Percentiles rank a stretch among this genome's conserved stretches.
These are phyloP conservation scores for Phylloscopus trochilus DNA, from an alignment of 2,113 vertebrate species.

Conservation along the genomic window DNA sequence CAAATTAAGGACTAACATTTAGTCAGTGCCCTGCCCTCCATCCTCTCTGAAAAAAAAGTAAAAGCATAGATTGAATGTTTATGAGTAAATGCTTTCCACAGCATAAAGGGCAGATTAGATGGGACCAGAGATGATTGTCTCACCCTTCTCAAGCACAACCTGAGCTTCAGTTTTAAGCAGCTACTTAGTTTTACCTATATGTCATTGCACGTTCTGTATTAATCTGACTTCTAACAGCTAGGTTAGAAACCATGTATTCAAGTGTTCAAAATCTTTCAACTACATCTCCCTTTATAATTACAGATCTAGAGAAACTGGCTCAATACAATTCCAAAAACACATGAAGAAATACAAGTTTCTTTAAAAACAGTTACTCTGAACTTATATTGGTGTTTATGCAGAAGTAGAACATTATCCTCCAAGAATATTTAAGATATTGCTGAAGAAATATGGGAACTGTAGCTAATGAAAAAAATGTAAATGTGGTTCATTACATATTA, in stretches of 20 bases:
- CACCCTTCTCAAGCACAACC: neutral
- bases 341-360: neutral
- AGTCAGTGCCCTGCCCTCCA: neutral
- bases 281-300: neutral
- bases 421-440: conserved; percentile 41
- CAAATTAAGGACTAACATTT: neutral
- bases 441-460: conserved; percentile 46
- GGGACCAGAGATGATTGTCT: neutral
- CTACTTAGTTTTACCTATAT: neutral
- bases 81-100: neutral
- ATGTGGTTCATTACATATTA: conserved; percentile 49
- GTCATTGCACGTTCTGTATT: neutral
- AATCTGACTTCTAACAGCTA: neutral
- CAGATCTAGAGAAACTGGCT: neutral
- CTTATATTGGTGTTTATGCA: neutral
- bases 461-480: conserved; percentile 74
- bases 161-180: neutral
- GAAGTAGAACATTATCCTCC: neutral
- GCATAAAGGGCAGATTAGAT: neutral
- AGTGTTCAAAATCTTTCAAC: neutral
- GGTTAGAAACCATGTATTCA: neutral
- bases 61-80: neutral
- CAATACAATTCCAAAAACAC: neutral
- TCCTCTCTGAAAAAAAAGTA: neutral
- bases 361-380: neutral